These are phyloP conservation scores for Chromoteleia sp. DNA, from an alignment of 2,888 invertebrate genomes.

Conservation along the genomic window DNA sequence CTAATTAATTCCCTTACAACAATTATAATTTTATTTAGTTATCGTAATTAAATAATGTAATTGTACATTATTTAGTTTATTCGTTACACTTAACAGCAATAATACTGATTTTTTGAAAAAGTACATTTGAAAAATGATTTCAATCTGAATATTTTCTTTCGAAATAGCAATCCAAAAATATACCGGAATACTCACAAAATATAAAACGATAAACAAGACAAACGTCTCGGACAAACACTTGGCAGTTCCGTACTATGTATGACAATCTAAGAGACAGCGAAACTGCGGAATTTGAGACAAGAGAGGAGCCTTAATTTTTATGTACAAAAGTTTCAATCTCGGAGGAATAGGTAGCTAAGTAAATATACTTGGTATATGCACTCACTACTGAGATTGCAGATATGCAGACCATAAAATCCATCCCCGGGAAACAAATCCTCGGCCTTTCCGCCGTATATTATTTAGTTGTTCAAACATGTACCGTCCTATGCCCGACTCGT, in stretches of 20 bases:
- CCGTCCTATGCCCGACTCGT: slow-evolving; percentile 25
- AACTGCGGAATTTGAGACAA: slow-evolving; percentile 32
- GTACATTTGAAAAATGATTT: neutral
- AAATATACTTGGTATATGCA: slow-evolving; percentile 71
- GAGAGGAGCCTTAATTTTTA: slow-evolving; percentile 60
- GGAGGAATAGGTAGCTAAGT: slow-evolving; percentile 64
- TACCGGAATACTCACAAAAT: slow-evolving; percentile 17
- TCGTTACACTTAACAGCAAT: too few species aligned
- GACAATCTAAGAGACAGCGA: slow-evolving; percentile 19
- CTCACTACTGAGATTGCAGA: slow-evolving; percentile 77
- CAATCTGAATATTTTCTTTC: neutral
- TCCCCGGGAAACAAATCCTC: slow-evolving; percentile 63
- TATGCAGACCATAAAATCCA: slow-evolving; percentile 77
- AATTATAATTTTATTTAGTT: too few species aligned
- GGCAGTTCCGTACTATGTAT: slow-evolving; percentile 36
- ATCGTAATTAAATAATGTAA: too few species aligned
- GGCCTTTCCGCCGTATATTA: slow-evolving; percentile 58
- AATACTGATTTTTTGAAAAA: too few species aligned
- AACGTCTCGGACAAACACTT: slow-evolving; percentile 47
- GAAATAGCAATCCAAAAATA: neutral
- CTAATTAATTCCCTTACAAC: too few species aligned
- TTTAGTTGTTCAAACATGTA: slow-evolving; percentile 60
- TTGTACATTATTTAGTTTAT: too few species aligned
- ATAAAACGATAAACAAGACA: slow-evolving; percentile 40
- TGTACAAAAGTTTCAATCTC: slow-evolving; percentile 61